Conservation (phyloP, 2,797 vertebrate genomes). For the Lacerta viridis region DNA sequence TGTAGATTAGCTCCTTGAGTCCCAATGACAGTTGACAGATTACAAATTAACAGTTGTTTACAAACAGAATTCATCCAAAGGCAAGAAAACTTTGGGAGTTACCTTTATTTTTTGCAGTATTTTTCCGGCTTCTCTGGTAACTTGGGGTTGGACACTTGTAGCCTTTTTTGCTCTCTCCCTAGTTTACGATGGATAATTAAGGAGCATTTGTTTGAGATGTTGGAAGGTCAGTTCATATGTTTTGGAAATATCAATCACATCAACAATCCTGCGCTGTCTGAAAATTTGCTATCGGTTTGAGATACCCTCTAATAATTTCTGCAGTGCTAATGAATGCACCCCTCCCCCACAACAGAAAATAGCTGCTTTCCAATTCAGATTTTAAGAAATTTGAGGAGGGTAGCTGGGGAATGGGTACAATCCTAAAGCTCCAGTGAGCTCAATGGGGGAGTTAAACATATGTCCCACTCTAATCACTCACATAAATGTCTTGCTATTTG, state of each 20-base stretch:
- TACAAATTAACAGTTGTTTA: background rate
- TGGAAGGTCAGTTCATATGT: accelerated
- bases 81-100: constrained; percentile 2
- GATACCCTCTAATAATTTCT: background rate
- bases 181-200: constrained; percentile 54
- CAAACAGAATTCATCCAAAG: background rate
- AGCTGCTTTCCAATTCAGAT: background rate
- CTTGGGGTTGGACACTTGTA: constrained; percentile 46
- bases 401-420: background rate
- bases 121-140: constrained; percentile 44
- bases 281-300: background rate
- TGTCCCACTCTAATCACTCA: background rate
- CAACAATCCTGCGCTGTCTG: background rate
- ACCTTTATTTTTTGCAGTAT: constrained; percentile 62
- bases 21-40: background rate
- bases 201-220: constrained; percentile 42
- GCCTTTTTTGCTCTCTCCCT: constrained; percentile 51
- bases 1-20: background rate
- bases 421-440: background rate
- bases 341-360: background rate
- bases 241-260: constrained; percentile 35
- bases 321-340: background rate
- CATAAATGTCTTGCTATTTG: background rate
- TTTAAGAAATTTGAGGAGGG: background rate
- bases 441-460: background rate